These are phyloP conservation scores for Mesorhabditis belari DNA, from an alignment of 2,888 invertebrate genomes.

Conservation along the genomic window DNA sequence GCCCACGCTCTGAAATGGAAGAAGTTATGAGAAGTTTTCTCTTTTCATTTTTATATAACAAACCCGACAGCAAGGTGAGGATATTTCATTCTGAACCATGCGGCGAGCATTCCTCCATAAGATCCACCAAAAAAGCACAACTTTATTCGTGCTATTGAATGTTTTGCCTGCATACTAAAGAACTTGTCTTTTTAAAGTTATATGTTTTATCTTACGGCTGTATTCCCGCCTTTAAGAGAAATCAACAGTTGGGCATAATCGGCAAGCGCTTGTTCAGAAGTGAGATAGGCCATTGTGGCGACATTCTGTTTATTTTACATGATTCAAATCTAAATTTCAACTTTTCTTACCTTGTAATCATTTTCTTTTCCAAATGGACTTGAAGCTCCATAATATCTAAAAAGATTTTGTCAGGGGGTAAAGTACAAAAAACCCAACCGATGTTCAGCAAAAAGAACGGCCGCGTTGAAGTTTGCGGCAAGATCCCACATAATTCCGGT, in stretches of 20 bases:
- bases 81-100: constrained; percentile 91
- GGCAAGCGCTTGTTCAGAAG: constrained; percentile 82
- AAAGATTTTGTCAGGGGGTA: neutral
- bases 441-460: constrained; percentile 86
- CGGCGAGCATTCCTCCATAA: constrained; percentile 93
- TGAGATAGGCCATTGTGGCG: constrained; percentile 63
- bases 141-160: no score
- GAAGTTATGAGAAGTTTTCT: neutral
- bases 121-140: constrained; percentile 80
- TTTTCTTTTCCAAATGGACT: constrained; percentile 79
- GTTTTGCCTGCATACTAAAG: no score
- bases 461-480: constrained; percentile 71
- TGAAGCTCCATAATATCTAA: constrained; percentile 79
- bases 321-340: constrained; percentile 29
- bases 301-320: neutral
- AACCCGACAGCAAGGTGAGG: constrained; percentile 64
- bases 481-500: constrained; percentile 88
- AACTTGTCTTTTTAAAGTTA: neutral
- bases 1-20: constrained; percentile 70
- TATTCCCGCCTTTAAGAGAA: constrained; percentile 58
- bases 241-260: constrained; percentile 78
- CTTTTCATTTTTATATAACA: neutral
- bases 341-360: constrained; percentile 39
- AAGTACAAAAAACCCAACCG: constrained; percentile 64
- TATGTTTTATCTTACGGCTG: neutral